Evolutionary conservation across 2,888 invertebrate species (phyloP).

Genomic region (Crioceris asparagi): DNA sequence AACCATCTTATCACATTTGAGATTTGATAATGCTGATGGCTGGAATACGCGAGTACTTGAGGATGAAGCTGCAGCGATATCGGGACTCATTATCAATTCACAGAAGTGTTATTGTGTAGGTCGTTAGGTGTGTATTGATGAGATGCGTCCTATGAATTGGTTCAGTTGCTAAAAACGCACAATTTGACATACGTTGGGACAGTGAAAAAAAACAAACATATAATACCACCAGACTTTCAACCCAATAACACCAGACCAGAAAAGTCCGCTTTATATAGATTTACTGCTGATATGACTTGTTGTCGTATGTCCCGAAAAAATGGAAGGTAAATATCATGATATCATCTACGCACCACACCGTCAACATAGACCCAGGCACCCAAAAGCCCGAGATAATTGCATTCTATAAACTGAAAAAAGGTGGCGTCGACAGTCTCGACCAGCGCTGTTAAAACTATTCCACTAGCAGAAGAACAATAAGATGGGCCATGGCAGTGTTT

Average conservation of each 20-base stretch:
- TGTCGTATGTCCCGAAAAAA: neutral
- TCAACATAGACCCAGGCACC: neutral
- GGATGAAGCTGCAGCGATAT: neutral
- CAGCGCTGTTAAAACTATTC: neutral
- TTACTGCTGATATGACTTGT: neutral
- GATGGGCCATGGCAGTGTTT: neutral
- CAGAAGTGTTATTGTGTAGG: neutral
- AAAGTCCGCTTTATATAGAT: neutral
- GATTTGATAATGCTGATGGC: neutral
- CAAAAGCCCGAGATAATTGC: slow-evolving; percentile 1
- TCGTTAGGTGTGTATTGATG: neutral
- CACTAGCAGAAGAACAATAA: neutral
- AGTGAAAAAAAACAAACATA: too few species aligned
- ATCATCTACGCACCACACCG: neutral
- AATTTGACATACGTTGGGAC: neutral
- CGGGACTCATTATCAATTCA: neutral
- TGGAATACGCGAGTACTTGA: neutral
- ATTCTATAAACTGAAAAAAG: neutral
- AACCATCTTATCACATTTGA: neutral
- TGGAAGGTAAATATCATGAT: neutral
- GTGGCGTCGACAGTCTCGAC: neutral
- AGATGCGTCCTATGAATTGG: neutral
- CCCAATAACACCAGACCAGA: neutral
- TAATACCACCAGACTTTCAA: too few species aligned
- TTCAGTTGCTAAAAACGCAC: neutral